A percentile compares a stretch with the other conserved stretches of the same genome.
phyloP scores from a whole-genome alignment of 2,888 invertebrate genomes.

The Polyommatus iphigenia region DNA sequence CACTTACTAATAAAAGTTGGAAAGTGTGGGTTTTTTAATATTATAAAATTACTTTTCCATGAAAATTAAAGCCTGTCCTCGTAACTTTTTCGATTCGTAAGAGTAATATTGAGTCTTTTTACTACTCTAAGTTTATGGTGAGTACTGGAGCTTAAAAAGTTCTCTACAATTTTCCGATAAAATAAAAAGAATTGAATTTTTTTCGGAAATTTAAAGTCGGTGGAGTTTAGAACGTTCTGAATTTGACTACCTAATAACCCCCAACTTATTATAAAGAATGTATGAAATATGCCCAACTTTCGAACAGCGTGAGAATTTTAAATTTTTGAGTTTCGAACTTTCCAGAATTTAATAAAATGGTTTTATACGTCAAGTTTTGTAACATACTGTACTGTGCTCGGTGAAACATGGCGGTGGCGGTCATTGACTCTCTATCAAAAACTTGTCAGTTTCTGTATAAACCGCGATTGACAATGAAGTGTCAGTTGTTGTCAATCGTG shows the following conservation, averaged over 20 bases:
- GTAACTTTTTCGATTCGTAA: neutral
- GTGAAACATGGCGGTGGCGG: too few species aligned
- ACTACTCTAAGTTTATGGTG: neutral
- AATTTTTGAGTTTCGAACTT: neutral
- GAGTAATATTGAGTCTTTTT: neutral
- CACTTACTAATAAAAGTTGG: neutral
- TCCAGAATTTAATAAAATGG: neutral
- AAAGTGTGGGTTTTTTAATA: neutral
- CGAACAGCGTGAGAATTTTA: neutral
- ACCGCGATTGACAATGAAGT: too few species aligned
- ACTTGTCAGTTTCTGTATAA: too few species aligned
- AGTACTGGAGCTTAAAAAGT: neutral
- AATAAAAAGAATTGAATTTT: neutral
- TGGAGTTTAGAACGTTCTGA: neutral
- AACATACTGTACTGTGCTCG: neutral
- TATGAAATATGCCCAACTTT: neutral
- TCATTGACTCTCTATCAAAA: too few species aligned
- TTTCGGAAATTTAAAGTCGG: neutral
- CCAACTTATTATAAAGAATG: slow-evolving; percentile 1
- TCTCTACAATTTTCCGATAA: neutral
- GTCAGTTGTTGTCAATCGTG: too few species aligned
- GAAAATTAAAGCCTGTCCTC: neutral
- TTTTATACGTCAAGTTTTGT: neutral
- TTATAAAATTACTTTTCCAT: too few species aligned
- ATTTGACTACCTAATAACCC: neutral